Percentiles rank a stretch among this genome's conserved stretches.
Evolutionary conservation across 2,113 vertebrate species (phyloP).

Genomic region (Datnioides undecimradiatus): DNA sequence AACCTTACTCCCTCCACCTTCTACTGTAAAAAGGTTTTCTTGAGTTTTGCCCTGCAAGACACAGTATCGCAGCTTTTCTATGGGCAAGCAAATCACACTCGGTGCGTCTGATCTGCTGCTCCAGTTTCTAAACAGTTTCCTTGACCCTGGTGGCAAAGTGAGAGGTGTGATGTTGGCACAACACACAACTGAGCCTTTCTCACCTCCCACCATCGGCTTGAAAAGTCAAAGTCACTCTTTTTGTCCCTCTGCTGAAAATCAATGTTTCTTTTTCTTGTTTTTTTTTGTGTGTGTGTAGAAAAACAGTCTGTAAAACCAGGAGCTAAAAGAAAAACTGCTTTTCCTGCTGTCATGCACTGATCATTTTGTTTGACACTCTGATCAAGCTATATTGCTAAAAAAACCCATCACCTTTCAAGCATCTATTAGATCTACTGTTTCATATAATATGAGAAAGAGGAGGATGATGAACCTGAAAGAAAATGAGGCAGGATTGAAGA

Average conservation of each 20-base stretch:
- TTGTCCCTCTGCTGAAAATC: conserved; percentile 38
- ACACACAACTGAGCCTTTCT: conserved; percentile 50
- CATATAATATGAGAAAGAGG: not conserved
- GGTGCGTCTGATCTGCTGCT: conserved; percentile 26
- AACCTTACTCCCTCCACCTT: not conserved
- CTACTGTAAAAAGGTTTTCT: not conserved
- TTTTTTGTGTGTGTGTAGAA: no score
- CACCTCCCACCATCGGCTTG: conserved; percentile 36
- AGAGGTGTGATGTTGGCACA: conserved; percentile 51
- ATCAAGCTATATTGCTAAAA: conserved; percentile 3
- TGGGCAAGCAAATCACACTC: conserved; percentile 24
- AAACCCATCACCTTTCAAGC: not conserved
- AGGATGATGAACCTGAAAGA: not conserved
- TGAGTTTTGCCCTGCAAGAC: not conserved
- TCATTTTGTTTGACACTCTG: not conserved
- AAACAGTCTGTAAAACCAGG: not conserved
- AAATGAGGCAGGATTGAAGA: not conserved
- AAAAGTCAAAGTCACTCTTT: conserved; percentile 47
- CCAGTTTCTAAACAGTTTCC: conserved; percentile 45
- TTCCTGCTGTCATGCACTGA: not conserved
- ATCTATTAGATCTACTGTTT: not conserved
- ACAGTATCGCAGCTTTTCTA: not conserved
- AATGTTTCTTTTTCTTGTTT: not conserved
- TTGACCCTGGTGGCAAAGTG: conserved; percentile 51
- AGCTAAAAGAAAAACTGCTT: conserved; percentile 12